phyloP scores from a whole-genome alignment of 2,888 invertebrate species.

The Ethmia dodecea region DNA sequence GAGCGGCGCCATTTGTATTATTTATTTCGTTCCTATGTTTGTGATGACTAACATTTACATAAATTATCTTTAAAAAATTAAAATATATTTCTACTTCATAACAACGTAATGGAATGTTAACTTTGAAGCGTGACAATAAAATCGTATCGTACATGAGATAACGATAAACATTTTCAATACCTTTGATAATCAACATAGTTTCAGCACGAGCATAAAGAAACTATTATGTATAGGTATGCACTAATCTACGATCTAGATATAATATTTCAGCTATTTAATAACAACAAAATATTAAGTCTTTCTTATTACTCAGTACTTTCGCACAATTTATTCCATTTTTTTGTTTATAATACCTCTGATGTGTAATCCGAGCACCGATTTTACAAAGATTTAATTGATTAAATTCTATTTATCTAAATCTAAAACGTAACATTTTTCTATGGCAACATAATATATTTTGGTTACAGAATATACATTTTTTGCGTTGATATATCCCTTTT shows the following conservation, averaged over 20 bases:
- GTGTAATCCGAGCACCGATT: conserved; percentile 65
- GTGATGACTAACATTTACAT: no score
- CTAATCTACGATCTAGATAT: conserved; percentile 44
- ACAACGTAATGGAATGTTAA: conserved; percentile 46
- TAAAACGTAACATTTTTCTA: conserved; percentile 46
- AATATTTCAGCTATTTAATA: conserved; percentile 50
- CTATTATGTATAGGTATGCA: conserved; percentile 20
- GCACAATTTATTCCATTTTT: conserved; percentile 32
- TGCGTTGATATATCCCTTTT: conserved; percentile 7
- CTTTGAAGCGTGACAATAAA: conserved; percentile 37
- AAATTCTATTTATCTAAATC: conserved; percentile 39
- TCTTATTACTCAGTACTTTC: conserved; percentile 41
- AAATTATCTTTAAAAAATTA: conserved; percentile 3
- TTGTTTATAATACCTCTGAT: conserved; percentile 47
- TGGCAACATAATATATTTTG: conserved; percentile 68
- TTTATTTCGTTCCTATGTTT: no score
- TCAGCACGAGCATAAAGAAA: conserved; percentile 28
- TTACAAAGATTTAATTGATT: conserved; percentile 40
- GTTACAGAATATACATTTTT: conserved; percentile 35
- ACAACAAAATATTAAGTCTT: conserved; percentile 54
- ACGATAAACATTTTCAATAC: conserved; percentile 23
- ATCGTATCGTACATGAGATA: conserved; percentile 27
- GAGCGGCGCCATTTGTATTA: no score
- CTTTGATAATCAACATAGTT: conserved; percentile 5
- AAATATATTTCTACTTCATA: not conserved